Percentiles rank a stretch among this genome's conserved stretches.
phyloP scores from a whole-genome alignment of 2,113 vertebrate genomes.

The Nansenia antarctica region DNA sequence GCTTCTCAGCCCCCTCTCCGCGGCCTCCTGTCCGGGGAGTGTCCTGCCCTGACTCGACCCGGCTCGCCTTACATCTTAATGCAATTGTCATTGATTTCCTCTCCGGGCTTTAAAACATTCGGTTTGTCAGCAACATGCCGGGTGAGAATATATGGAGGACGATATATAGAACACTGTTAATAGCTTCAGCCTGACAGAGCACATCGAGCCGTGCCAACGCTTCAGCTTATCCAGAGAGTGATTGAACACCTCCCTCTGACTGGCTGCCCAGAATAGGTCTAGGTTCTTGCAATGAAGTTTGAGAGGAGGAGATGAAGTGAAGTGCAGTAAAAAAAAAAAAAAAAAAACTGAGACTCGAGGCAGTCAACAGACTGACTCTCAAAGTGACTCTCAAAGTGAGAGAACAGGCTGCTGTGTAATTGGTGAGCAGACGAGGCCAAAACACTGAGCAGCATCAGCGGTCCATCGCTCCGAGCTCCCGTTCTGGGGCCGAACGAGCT shows the following conservation, averaged over 20 bases:
- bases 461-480: not conserved
- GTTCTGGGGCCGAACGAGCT: not conserved
- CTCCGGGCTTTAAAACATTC: not conserved
- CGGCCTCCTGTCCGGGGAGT: not conserved
- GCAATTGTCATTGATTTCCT: not conserved
- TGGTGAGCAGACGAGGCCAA: not conserved
- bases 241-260: not conserved
- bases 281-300: not conserved
- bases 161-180: not conserved
- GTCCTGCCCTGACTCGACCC: not conserved
- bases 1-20: not conserved
- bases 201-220: not conserved
- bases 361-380: not conserved
- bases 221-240: not conserved
- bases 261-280: not conserved
- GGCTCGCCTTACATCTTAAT: not conserved
- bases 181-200: not conserved
- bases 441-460: not conserved
- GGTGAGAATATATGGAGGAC: not conserved
- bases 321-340: not conserved
- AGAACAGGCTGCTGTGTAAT: not conserved
- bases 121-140: not conserved
- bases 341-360: not conserved
- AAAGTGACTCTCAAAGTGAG: not conserved
- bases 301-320: not conserved